Percentiles rank a stretch among this genome's conserved stretches.
Conservation (phyloP, 2,888 invertebrate genomes). For the Meteorus colon region DNA sequence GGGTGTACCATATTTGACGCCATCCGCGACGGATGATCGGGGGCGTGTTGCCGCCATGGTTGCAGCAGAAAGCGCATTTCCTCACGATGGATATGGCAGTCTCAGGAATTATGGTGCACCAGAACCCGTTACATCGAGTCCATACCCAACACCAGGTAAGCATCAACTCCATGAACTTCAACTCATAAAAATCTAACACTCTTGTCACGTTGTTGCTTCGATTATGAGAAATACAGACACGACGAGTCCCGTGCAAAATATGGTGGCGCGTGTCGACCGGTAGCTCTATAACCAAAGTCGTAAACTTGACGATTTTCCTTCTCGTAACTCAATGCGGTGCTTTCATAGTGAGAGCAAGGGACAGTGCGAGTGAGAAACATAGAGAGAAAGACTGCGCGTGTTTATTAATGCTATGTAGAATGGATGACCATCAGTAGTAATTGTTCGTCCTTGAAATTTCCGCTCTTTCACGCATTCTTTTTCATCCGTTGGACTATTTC, state of each 20-base stretch:
- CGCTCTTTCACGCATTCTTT: not conserved
- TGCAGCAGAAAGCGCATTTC: conserved; percentile 78
- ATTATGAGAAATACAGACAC: not conserved
- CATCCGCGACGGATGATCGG: conserved; percentile 79
- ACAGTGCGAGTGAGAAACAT: too few species aligned
- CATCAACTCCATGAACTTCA: conserved; percentile 63
- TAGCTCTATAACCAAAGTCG: conserved; percentile 55
- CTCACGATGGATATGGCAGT: conserved; percentile 82
- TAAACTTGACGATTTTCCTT: conserved; percentile 61
- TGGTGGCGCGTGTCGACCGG: conserved; percentile 36
- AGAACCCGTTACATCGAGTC: conserved; percentile 83
- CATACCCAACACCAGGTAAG: conserved; percentile 87
- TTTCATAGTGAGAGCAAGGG: conserved; percentile 28
- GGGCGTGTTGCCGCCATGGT: conserved; percentile 78
- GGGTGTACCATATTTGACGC: conserved; percentile 80
- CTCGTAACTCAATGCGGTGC: conserved; percentile 58
- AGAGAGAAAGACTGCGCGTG: not conserved
- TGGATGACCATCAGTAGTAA: conserved; percentile 2
- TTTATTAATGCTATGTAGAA: conserved; percentile 7
- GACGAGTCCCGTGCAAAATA: conserved; percentile 5
- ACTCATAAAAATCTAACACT: not conserved
- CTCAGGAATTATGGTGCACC: conserved; percentile 83
- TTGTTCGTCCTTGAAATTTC: conserved; percentile 13
- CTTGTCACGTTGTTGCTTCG: not conserved
- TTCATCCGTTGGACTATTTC: not conserved